A percentile compares a stretch with the other conserved stretches of the same genome.
phyloP scores from a whole-genome alignment of 2,113 vertebrate species.

The Drymodes brunneopygia region DNA sequence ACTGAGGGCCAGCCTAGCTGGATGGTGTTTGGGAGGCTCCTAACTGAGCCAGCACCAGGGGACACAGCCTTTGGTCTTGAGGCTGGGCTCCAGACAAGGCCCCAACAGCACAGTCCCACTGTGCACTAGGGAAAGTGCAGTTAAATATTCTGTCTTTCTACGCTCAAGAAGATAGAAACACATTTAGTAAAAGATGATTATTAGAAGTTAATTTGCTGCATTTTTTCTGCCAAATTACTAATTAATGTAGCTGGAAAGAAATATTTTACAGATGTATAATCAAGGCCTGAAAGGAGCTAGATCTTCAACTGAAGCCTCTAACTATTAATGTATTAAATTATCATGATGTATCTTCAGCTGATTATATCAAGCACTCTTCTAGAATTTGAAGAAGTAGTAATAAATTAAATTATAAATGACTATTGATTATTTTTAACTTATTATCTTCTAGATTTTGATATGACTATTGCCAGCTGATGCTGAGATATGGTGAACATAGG shows the following conservation, averaged over 20 bases:
- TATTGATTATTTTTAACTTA: constrained; percentile 45
- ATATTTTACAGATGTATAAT: constrained; percentile 58
- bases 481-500: neutral
- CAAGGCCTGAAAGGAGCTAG: constrained; percentile 4
- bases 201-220: constrained; percentile 33
- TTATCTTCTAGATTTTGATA: constrained; percentile 4
- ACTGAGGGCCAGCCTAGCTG: neutral
- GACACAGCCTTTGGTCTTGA: neutral
- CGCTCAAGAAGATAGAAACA: neutral
- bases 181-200: constrained; percentile 3
- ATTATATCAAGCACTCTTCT: constrained; percentile 47
- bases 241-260: constrained; percentile 43
- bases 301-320: neutral
- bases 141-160: neutral
- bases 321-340: constrained; percentile 49
- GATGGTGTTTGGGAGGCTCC: neutral
- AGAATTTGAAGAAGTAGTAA: constrained; percentile 35
- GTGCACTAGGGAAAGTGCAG: neutral
- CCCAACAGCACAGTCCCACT: neutral
- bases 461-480: neutral
- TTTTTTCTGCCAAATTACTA: constrained; percentile 46
- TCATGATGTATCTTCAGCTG: constrained; percentile 36
- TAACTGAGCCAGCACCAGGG: neutral
- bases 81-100: neutral
- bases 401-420: constrained; percentile 34